Base-by-base conservation (phyloP, 2,113 vertebrate species). In the Toxostoma redivivum region DNA sequence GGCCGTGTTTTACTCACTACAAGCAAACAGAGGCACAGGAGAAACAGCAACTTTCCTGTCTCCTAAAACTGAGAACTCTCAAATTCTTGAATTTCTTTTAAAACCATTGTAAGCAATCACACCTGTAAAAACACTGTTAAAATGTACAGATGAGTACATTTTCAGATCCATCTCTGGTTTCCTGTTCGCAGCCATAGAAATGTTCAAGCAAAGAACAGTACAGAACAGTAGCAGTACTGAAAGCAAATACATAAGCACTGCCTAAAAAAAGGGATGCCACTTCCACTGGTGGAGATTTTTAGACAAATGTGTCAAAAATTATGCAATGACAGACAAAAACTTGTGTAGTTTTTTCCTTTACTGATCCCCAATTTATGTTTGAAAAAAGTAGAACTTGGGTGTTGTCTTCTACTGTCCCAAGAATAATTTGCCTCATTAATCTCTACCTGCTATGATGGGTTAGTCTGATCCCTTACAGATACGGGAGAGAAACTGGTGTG, bases 101-200 rank as follows among this genome's bases (percentile, higher is more conserved):
- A 81, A 62, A 45, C 24, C 23, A 25, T 13, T 58, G 40, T 44
- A 47, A 81, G 21, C 15, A 73, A 25, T 28, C 22, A 67, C 2
- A 2, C 28, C 20, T 62, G 6, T 45, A n/a, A 58, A 89, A 84
- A 77, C 40, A 28, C 17, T 65, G 5, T 45, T 85, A 15, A 50
- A 64, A 61, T 70, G 7, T 22, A 60, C 0, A 57, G 25, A 24
- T 33, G 24, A 83, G 11, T 10, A 9, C 27, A 54, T 60, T 58
- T 89, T n/a, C 44, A 42, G 23, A 38, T 15, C 58, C 1, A 27
- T 87, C 70, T 81, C 44, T 69, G 67, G 33, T 64, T 58, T 58
- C 20, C 53, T 76, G 35, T 47, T 70, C 0, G 0, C 54, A 86
- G 71, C 38, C 53, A 57, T 0, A 0, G 67, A 80, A 89, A 71